Conservation (phyloP, 2,888 invertebrate species). For the Pammene aurita region DNA sequence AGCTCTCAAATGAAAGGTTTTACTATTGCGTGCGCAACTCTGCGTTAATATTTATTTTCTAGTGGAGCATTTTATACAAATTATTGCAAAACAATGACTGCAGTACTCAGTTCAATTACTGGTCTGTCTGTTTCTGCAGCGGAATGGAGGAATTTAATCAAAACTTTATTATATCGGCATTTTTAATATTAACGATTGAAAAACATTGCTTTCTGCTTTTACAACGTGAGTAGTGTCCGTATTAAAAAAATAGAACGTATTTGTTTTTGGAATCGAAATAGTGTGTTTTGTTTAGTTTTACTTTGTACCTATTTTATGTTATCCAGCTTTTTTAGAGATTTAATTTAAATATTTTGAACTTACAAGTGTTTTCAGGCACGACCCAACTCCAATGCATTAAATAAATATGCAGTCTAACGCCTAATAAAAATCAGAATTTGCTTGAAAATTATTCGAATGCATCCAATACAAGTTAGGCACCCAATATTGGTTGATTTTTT, state of each 20-base stretch:
- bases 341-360: background rate
- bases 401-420: no score
- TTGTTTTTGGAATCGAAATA: background rate
- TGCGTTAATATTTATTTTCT: no score
- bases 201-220: conserved; percentile 11
- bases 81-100: background rate
- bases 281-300: background rate
- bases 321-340: background rate
- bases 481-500: no score
- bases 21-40: no score
- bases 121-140: background rate
- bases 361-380: no score
- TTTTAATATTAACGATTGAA: conserved; percentile 11
- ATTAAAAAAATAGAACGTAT: conserved; percentile 1
- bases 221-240: background rate
- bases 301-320: background rate
- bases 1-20: no score
- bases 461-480: no score
- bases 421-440: no score
- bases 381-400: no score
- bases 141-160: conserved; percentile 11
- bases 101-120: conserved; percentile 7
- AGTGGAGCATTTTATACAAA: background rate
- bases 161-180: conserved; percentile 13
- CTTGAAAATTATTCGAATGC: no score